phyloP scores from a whole-genome alignment of 2,113 vertebrate species.

The Lethenteron reissneri region DNA sequence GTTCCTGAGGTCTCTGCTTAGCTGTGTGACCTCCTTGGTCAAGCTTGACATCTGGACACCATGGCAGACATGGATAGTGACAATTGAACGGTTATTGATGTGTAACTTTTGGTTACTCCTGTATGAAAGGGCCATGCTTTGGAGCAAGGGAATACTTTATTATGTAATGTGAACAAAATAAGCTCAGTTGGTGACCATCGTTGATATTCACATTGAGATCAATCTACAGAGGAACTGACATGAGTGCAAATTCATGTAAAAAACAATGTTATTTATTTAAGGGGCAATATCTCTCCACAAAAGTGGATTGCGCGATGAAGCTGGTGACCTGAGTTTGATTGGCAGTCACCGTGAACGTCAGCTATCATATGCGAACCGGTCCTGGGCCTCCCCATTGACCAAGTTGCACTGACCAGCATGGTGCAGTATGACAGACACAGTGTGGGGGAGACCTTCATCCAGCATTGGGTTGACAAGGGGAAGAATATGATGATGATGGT shows the following conservation, averaged over 20 bases:
- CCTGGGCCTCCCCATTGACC: too few species aligned
- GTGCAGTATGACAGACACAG: too few species aligned
- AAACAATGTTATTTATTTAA: too few species aligned
- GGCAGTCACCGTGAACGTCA: too few species aligned
- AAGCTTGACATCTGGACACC: constrained; percentile 29
- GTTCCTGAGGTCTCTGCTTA: constrained; percentile 38
- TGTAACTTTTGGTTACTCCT: not conserved
- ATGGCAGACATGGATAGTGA: constrained; percentile 4
- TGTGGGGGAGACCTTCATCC: too few species aligned
- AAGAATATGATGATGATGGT: too few species aligned
- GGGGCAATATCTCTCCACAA: too few species aligned
- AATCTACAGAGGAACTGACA: constrained; percentile 13
- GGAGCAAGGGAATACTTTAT: not conserved
- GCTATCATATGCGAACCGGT: too few species aligned
- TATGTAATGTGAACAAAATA: not conserved
- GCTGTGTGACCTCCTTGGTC: constrained; percentile 32
- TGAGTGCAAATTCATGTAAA: not conserved
- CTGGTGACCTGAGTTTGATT: too few species aligned
- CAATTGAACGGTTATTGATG: not conserved
- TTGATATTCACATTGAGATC: not conserved
- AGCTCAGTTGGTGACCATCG: not conserved
- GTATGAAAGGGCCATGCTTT: not conserved
- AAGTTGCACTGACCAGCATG: too few species aligned
- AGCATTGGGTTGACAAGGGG: too few species aligned
- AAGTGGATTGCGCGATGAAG: too few species aligned